A percentile compares a stretch with the other conserved stretches of the same genome.
These are phyloP conservation scores for Patagioenas fasciata DNA, from an alignment of 2,113 vertebrate species.

Conservation along the genomic window DNA sequence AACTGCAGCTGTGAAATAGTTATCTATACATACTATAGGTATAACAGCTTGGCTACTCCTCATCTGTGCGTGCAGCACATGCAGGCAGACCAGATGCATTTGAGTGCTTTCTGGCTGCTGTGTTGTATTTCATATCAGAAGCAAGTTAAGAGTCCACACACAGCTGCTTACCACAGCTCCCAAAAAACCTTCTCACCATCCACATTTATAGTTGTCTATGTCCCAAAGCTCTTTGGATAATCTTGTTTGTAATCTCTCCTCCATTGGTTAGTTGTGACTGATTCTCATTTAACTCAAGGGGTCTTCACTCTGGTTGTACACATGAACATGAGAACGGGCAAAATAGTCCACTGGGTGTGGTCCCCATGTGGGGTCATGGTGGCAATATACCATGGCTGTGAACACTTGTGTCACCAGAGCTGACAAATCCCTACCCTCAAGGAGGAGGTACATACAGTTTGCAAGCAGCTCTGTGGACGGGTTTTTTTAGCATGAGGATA, in stretches of 20 bases:
- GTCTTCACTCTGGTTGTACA: background rate
- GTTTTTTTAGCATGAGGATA: background rate
- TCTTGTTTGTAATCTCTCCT: background rate
- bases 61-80: background rate
- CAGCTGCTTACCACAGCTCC: background rate
- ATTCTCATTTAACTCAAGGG: background rate
- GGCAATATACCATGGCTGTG: accelerated
- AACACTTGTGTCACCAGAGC: background rate
- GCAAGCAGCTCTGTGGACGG: background rate
- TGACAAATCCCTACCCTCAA: background rate
- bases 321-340: accelerated
- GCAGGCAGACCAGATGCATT: background rate
- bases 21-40: background rate
- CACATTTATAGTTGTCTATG: background rate
- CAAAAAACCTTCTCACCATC: background rate
- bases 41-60: background rate
- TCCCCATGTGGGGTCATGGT: background rate
- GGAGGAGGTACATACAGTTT: background rate
- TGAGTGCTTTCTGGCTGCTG: background rate
- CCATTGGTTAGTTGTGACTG: background rate
- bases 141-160: background rate
- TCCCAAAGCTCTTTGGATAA: background rate
- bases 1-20: background rate
- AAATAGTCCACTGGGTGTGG: background rate
- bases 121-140: accelerated